A percentile compares a stretch with the other conserved stretches of the same genome.
Conservation (phyloP, 2,113 vertebrate species). For the Silurus glanis region DNA sequence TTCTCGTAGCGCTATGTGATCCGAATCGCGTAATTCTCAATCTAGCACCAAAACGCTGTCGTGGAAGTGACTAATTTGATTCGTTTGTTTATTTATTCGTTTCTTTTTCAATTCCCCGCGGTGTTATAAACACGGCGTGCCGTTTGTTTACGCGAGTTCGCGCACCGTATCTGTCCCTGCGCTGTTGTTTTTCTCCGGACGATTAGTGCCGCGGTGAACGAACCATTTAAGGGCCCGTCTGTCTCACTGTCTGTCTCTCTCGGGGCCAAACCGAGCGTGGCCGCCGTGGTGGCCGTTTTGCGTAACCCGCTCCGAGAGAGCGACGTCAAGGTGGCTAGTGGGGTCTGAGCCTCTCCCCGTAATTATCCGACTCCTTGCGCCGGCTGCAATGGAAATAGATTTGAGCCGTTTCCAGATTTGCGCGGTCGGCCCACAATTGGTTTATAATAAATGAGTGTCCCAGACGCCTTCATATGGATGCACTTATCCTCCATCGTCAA, state of each 20-base stretch:
- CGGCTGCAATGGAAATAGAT: slow-evolving; percentile 72
- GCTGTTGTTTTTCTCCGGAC: slow-evolving; percentile 17
- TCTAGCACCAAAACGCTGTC: no score
- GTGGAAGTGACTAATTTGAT: neutral
- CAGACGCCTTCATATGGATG: slow-evolving; percentile 74
- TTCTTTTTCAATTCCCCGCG: neutral
- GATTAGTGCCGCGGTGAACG: slow-evolving; percentile 57
- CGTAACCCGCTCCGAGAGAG: slow-evolving; percentile 72
- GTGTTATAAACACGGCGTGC: neutral
- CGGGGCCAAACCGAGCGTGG: slow-evolving; percentile 57
- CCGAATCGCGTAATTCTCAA: no score
- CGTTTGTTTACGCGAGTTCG: neutral
- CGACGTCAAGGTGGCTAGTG: slow-evolving; percentile 77
- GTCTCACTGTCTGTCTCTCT: neutral
- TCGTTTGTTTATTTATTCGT: neutral
- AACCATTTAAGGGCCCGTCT: neutral
- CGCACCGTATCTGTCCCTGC: neutral
- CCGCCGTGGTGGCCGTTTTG: slow-evolving; percentile 66
- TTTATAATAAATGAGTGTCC: slow-evolving; percentile 77
- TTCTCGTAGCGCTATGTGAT: no score
- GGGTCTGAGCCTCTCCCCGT: slow-evolving; percentile 71
- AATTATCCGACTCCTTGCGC: slow-evolving; percentile 74
- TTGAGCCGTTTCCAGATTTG: slow-evolving; percentile 63
- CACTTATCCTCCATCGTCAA: slow-evolving; percentile 68
- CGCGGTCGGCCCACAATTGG: slow-evolving; percentile 72